Evolutionary conservation across 2,888 invertebrate genomes (phyloP), one percentile per base, ranked within the genome.

Genomic region (Cataglyphis livida): DNA sequence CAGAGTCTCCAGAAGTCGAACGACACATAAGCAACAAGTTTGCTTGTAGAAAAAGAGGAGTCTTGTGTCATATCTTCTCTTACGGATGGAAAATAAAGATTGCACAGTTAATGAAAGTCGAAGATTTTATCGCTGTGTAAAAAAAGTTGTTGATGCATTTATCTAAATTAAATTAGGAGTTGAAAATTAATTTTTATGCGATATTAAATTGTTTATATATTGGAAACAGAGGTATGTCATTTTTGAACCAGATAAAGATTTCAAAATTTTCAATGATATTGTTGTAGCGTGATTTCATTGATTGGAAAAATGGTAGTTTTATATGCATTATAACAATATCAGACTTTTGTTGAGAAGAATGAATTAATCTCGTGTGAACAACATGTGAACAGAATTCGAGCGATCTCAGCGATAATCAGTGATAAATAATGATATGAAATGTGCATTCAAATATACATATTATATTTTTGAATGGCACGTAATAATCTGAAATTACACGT

Each of bases 1-100:
- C 90, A 91, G 83, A 62, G 41, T 84, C 78, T 78, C 51, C 66
- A 68, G 62, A 70, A 78, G 73, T 66, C 66, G 66, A 70, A 71
- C 71, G 71, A 75, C 76, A 82, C 81, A 83, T 83, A 86, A 86
- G 90, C 91, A 91, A 91, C 91, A 91, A 91, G 91, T 91, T 68
- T 44, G 32, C 44, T 54, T 18, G 61, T 76, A 61, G 57, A 25
- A 68, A 32, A 41, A 41, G 41, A 78, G 41, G 68, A 59, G 41
- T 62, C 25, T 28, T 10, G 44, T n/a, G 38, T 28, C 32, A 0
- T 18, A 2, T 68, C 18, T 68, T 57, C 15, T 66, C 9, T 66
- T 54, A 18, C 32, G 1, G 10, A 38, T 38, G 32, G 41, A 76
- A 62, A 76, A 66, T 25, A 41, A 57, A 54, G 41, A 25, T 41